Evolutionary conservation across 35 echinoderm and acorn worm species (phyloP).

Genomic region (Nesometra sesokonis): DNA sequence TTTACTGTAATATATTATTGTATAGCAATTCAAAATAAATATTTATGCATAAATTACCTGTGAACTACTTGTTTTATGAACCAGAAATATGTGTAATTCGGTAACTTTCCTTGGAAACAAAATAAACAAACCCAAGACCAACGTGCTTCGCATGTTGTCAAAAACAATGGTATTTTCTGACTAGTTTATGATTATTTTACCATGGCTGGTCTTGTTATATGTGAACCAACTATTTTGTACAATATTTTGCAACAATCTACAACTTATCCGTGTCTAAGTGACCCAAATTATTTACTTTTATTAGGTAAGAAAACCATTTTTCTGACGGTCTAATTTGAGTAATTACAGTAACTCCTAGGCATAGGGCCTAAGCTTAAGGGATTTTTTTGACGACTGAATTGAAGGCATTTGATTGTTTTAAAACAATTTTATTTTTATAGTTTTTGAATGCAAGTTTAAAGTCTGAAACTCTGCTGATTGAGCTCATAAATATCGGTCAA

Average conservation of each 20-base stretch:
- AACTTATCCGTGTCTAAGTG: constrained; percentile 76
- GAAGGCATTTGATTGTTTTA: too few species aligned
- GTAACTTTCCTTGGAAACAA: neutral
- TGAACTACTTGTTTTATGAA: neutral
- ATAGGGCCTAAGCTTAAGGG: neutral
- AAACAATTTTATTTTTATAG: too few species aligned
- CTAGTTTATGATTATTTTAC: neutral
- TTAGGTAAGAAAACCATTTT: constrained; percentile 41
- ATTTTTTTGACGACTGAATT: too few species aligned
- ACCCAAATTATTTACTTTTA: constrained; percentile 82
- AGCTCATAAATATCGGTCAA: too few species aligned
- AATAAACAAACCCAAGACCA: neutral
- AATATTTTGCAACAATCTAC: constrained; percentile 96
- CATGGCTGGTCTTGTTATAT: constrained; percentile 43
- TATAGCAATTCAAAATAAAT: too few species aligned
- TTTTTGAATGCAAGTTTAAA: too few species aligned
- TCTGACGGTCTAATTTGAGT: too few species aligned
- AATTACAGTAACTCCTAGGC: neutral
- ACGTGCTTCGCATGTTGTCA: neutral
- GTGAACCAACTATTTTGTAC: constrained; percentile 89
- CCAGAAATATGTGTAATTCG: neutral
- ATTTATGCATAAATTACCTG: too few species aligned
- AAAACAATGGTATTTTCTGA: neutral
- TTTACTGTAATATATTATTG: too few species aligned
- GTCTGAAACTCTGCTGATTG: too few species aligned